Conservation (phyloP, 2,797 vertebrate genomes). For the Aselliscus stoliczkanus region DNA sequence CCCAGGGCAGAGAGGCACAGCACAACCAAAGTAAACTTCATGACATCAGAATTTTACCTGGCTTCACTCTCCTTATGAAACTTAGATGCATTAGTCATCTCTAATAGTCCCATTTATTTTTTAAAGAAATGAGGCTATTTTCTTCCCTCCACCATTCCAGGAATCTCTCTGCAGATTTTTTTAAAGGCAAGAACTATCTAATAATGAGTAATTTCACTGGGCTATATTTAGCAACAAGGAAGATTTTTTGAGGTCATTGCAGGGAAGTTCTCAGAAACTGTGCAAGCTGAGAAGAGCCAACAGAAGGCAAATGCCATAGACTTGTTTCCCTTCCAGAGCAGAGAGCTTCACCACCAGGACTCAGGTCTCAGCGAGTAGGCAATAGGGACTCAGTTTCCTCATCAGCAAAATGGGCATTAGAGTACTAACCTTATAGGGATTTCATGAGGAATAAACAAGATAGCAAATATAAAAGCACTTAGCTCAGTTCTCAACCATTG, state of each 20-base stretch:
- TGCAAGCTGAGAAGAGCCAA: slow-evolving; percentile 2
- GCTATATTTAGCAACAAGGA: slow-evolving; percentile 54
- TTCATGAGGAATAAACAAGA: not conserved
- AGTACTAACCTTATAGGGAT: not conserved
- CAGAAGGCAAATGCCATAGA: not conserved
- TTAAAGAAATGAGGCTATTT: slow-evolving; percentile 44
- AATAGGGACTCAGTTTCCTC: not conserved
- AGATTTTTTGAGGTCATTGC: slow-evolving; percentile 54
- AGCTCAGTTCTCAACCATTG: not conserved
- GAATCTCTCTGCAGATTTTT: slow-evolving; percentile 59
- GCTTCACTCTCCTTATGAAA: not conserved
- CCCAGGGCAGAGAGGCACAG: not conserved
- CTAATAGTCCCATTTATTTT: slow-evolving; percentile 29
- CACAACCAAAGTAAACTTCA: not conserved
- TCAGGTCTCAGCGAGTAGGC: not conserved
- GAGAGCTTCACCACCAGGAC: not conserved
- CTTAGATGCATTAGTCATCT: not conserved
- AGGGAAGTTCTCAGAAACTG: slow-evolving; percentile 58
- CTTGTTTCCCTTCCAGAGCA: not conserved
- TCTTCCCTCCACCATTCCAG: slow-evolving; percentile 51
- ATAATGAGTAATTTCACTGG: slow-evolving; percentile 53
- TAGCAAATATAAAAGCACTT: not conserved
- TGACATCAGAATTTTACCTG: not conserved
- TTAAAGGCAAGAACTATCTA: slow-evolving; percentile 61
- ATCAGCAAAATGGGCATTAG: not conserved